phyloP scores from a whole-genome alignment of 92 coral and sea anemone species.

The Heliopora coerulea region DNA sequence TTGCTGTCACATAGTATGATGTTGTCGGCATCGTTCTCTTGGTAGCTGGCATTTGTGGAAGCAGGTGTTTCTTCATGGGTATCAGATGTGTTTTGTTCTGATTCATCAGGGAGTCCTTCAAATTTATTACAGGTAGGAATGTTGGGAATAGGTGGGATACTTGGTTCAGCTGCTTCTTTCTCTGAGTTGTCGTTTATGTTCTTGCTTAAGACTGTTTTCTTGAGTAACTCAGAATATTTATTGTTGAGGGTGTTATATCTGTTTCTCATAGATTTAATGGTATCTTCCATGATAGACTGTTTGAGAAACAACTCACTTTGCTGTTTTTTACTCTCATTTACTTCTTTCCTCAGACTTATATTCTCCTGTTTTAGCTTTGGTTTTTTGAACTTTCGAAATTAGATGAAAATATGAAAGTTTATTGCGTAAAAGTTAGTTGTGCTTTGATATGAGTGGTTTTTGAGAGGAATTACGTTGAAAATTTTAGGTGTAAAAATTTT shows the following conservation, averaged over 20 bases:
- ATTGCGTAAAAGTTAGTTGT: background rate
- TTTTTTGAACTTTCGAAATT: too few species aligned
- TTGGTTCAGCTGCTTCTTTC: background rate
- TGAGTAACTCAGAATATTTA: background rate
- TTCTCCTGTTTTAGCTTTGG: background rate
- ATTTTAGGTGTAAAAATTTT: too few species aligned
- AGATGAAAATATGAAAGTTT: too few species aligned
- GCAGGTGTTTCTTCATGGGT: background rate
- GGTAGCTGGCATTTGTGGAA: background rate
- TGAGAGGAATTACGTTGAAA: background rate
- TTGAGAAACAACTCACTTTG: background rate
- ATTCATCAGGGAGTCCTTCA: background rate
- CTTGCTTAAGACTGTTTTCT: background rate
- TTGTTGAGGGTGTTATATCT: background rate
- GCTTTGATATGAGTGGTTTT: background rate
- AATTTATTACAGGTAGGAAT: background rate
- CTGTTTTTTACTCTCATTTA: background rate
- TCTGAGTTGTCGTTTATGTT: background rate
- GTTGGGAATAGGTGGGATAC: background rate
- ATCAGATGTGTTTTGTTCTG: too few species aligned
- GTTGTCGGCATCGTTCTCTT: background rate
- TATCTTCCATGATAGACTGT: background rate
- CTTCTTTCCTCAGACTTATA: background rate
- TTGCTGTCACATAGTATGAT: slow-evolving; percentile 30
- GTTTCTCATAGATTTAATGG: background rate